Conservation (phyloP, 2,113 vertebrate species). For the Zapornia atra region DNA sequence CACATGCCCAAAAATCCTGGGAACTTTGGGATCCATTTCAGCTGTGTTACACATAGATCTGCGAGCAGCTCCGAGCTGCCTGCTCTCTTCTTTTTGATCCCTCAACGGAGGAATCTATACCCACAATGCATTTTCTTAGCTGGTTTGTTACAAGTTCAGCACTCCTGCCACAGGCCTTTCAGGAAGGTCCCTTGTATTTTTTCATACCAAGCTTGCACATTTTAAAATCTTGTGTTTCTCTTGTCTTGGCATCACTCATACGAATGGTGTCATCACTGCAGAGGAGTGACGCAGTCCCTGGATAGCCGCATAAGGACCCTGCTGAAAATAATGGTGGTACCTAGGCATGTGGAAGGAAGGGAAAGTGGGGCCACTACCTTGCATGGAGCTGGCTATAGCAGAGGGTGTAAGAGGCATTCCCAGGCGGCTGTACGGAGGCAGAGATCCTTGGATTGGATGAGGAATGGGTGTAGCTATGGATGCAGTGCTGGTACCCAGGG, state of each 20-base stretch:
- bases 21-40: background rate
- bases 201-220: conserved; percentile 3
- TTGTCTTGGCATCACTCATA: conserved; percentile 80
- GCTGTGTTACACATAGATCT: background rate
- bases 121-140: background rate
- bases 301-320: conserved; percentile 97
- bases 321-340: conserved; percentile 99
- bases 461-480: conserved; percentile 87
- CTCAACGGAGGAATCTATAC: conserved; percentile 20
- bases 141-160: conserved; percentile 35
- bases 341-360: conserved; percentile 98
- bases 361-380: conserved; percentile 91
- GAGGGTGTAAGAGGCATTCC: conserved; percentile 92
- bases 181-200: conserved; percentile 34
- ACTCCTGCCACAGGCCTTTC: conserved; percentile 25
- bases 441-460: conserved; percentile 93
- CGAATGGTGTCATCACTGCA: conserved; percentile 97
- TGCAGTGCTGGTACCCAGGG: conserved; percentile 83
- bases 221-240: background rate
- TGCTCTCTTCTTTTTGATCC: background rate
- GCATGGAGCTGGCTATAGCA: conserved; percentile 90
- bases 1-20: background rate
- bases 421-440: conserved; percentile 91
- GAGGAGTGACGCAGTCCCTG: conserved; percentile 98
- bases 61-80: conserved; percentile 33